These are phyloP conservation scores for Daubentonia madagascariensis DNA, from an alignment of 2,113 vertebrate species.

Conservation along the genomic window DNA sequence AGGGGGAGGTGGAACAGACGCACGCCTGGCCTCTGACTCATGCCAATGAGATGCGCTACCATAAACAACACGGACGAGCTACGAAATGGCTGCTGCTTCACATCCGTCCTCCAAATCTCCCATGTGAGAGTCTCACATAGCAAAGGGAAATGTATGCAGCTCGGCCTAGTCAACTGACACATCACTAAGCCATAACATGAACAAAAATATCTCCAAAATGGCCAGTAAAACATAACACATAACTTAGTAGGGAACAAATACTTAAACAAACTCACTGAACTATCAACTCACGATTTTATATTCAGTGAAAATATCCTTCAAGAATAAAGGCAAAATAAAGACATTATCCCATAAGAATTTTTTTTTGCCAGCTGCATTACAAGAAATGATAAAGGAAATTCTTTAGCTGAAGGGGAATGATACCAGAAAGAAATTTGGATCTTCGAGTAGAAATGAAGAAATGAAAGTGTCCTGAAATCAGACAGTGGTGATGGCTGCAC, in stretches of 20 bases:
- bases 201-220: neutral
- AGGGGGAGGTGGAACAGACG: fast-evolving
- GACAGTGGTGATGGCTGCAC: too few species aligned
- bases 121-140: neutral
- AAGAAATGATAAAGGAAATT: neutral
- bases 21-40: neutral
- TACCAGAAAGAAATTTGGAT: neutral
- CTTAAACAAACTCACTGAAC: neutral
- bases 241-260: neutral
- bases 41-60: too few species aligned
- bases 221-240: neutral
- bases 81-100: neutral
- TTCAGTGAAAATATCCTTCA: neutral
- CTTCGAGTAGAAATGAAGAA: neutral
- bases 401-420: neutral
- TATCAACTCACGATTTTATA: neutral
- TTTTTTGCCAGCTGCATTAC: neutral
- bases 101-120: too few species aligned
- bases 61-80: neutral
- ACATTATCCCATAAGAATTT: neutral
- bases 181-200: neutral
- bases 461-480: neutral
- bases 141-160: neutral
- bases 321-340: slow-evolving; percentile 18
- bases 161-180: neutral